Evolutionary conservation across 2,797 vertebrate species (phyloP).

Genomic region (Triplophysa yarkandensis): DNA sequence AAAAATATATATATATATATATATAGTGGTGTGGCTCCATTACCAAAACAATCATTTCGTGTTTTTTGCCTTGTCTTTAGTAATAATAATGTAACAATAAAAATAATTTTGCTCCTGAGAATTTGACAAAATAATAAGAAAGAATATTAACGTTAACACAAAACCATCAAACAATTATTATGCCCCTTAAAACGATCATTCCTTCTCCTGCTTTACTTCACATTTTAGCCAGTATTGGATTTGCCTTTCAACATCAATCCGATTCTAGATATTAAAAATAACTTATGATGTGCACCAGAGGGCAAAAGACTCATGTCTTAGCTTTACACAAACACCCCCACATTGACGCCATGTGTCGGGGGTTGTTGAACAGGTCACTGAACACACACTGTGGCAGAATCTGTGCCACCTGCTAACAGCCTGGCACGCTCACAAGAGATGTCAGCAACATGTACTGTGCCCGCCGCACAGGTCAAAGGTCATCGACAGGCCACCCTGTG

Average conservation of each 20-base stretch:
- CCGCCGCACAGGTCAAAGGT: constrained; percentile 38
- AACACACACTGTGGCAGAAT: constrained; percentile 41
- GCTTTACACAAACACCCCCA: constrained; percentile 35
- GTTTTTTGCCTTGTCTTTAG: too few species aligned
- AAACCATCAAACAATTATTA: constrained; percentile 15
- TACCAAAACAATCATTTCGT: too few species aligned
- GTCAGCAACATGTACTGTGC: constrained; percentile 34
- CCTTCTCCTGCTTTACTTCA: constrained; percentile 20
- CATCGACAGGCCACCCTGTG: constrained; percentile 19
- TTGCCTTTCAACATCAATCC: constrained; percentile 12
- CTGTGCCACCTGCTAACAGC: constrained; percentile 44
- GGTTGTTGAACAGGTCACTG: constrained; percentile 48
- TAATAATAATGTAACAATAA: too few species aligned
- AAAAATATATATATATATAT: too few species aligned
- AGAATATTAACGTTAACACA: too few species aligned
- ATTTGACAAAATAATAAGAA: too few species aligned
- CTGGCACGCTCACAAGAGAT: constrained; percentile 33
- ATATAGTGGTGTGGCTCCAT: too few species aligned
- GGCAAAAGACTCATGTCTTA: constrained; percentile 25
- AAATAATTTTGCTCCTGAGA: too few species aligned
- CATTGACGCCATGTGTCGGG: constrained; percentile 45
- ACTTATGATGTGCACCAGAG: constrained; percentile 21
- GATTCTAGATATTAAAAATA: constrained; percentile 14
- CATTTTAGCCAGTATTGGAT: constrained; percentile 5
- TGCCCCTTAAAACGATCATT: constrained; percentile 22